phyloP scores from a whole-genome alignment of 1,140 invertebrate species.

The Apis dorsata region DNA sequence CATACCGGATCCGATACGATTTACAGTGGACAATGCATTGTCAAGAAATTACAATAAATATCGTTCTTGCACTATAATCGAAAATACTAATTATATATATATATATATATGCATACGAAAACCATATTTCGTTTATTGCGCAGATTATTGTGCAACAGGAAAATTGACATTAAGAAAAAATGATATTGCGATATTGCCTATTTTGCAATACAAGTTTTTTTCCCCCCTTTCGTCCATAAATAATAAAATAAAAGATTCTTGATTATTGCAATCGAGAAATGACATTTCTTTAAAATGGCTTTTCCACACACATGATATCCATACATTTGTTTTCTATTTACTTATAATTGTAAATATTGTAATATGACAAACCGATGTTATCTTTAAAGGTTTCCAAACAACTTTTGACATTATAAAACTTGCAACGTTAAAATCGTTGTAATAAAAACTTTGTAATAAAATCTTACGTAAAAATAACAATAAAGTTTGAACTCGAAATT shows the following conservation, averaged over 20 bases:
- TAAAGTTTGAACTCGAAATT: neutral
- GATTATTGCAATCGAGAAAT: neutral
- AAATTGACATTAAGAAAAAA: constrained; percentile 1
- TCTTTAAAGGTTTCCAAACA: neutral
- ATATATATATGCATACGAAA: too few relatives aligned
- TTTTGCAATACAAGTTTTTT: too few relatives aligned
- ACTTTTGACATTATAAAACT: neutral
- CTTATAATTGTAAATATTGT: neutral
- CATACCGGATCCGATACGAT: neutral
- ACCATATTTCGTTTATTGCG: neutral
- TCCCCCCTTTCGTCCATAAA: too few relatives aligned
- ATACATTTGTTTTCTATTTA: neutral
- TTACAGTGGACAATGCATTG: neutral
- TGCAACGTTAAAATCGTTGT: neutral
- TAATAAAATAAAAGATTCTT: too few relatives aligned
- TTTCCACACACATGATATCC: too few relatives aligned
- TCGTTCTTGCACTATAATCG: neutral
- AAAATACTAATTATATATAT: neutral
- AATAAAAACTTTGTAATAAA: too few relatives aligned
- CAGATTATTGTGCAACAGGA: constrained; percentile 11
- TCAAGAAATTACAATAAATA: neutral
- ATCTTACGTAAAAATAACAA: neutral
- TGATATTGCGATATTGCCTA: constrained; percentile 4
- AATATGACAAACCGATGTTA: neutral
- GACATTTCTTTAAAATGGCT: neutral